Evolutionary conservation across 2,113 vertebrate species (phyloP).

Genomic region (Pongo pygmaeus): DNA sequence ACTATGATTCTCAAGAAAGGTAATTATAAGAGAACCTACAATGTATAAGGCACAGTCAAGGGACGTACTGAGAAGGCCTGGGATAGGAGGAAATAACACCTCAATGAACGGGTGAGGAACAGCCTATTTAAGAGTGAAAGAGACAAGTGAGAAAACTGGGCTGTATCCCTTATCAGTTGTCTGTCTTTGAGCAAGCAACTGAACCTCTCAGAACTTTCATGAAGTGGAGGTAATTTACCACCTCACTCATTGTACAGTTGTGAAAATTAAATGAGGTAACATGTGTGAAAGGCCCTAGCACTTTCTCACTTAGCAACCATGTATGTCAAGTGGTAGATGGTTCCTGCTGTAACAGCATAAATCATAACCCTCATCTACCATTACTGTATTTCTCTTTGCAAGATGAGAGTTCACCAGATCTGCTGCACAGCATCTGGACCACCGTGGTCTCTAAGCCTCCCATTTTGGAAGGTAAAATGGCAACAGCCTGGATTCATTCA

Average conservation of each 20-base stretch:
- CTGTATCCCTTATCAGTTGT: not conserved
- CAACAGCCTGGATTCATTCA: not conserved
- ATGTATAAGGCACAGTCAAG: not conserved
- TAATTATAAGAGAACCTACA: not conserved
- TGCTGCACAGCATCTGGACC: not conserved
- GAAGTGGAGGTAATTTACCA: not conserved
- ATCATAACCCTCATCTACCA: not conserved
- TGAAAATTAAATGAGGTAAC: not conserved
- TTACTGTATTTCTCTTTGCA: not conserved
- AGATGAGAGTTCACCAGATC: not conserved
- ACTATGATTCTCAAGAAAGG: not conserved
- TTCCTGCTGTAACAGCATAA: not conserved
- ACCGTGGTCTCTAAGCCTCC: not conserved
- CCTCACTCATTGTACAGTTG: fast-evolving
- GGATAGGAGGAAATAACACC: not conserved
- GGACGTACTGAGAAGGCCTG: not conserved
- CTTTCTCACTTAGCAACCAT: not conserved
- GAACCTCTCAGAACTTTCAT: not conserved
- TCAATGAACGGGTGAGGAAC: not conserved
- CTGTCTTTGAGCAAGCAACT: not conserved
- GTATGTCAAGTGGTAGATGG: not conserved
- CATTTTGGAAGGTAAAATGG: not conserved
- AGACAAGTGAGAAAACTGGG: not conserved
- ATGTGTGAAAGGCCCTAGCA: not conserved
- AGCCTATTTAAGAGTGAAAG: not conserved